These are phyloP conservation scores for Seriola quinqueradiata DNA, from an alignment of 2,113 vertebrate genomes.

Conservation along the genomic window DNA sequence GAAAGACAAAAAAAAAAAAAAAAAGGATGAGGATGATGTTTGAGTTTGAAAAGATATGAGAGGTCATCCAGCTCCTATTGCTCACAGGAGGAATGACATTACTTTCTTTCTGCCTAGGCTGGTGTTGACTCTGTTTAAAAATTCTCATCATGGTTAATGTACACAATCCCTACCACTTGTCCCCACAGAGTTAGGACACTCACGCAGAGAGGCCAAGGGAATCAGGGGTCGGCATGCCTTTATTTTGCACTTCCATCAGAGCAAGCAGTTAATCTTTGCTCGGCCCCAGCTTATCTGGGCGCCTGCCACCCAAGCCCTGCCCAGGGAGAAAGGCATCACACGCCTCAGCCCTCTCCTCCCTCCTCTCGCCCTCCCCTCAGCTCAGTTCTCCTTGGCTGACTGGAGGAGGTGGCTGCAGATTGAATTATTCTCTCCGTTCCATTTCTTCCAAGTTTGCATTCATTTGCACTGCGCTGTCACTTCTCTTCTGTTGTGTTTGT, in stretches of 20 bases:
- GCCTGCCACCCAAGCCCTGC: constrained; percentile 68
- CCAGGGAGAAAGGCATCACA: constrained; percentile 68
- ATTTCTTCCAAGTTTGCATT: constrained; percentile 74
- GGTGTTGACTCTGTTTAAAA: constrained; percentile 56
- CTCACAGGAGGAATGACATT: constrained; percentile 46
- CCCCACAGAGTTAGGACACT: constrained; percentile 57
- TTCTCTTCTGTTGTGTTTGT: constrained; percentile 74
- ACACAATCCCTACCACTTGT: constrained; percentile 53
- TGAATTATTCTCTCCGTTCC: constrained; percentile 76
- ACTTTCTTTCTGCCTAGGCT: constrained; percentile 26
- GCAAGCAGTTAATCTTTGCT: constrained; percentile 79
- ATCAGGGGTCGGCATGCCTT: constrained; percentile 67
- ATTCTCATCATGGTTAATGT: constrained; percentile 64
- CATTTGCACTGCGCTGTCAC: constrained; percentile 66
- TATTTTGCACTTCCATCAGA: constrained; percentile 77
- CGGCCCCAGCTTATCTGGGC: constrained; percentile 74
- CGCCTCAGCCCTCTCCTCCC: constrained; percentile 42
- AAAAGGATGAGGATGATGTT: too few relatives aligned
- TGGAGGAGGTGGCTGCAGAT: constrained; percentile 73
- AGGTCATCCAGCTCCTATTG: constrained; percentile 49
- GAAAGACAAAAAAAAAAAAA: constrained; percentile 36
- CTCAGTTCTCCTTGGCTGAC: constrained; percentile 69
- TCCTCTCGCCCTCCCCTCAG: constrained; percentile 31
- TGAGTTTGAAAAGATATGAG: constrained; percentile 42
- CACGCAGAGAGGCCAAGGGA: constrained; percentile 65